phyloP scores from a whole-genome alignment of 2,888 invertebrate genomes.

The Aplocera efformata region DNA sequence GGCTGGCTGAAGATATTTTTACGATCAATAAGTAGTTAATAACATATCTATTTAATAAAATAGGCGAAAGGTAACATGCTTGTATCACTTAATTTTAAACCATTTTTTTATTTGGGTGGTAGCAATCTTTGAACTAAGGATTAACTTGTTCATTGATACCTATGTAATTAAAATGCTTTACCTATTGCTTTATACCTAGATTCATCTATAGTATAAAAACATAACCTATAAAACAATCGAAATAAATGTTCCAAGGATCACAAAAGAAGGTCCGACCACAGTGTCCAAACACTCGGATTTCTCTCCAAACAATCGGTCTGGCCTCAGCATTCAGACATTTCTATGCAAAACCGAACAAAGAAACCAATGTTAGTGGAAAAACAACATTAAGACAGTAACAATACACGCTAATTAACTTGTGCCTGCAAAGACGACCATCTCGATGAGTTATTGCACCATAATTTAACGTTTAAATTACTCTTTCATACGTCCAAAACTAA shows the following conservation, averaged over 20 bases:
- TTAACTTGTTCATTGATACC: too few relatives aligned
- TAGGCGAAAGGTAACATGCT: too few relatives aligned
- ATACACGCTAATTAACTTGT: constrained; percentile 55
- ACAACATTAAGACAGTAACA: constrained; percentile 50
- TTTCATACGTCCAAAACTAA: constrained; percentile 67
- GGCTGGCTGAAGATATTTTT: constrained; percentile 16
- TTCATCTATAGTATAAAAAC: too few relatives aligned
- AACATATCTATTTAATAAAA: constrained; percentile 5
- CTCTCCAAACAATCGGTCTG: constrained; percentile 6
- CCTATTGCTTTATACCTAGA: too few relatives aligned
- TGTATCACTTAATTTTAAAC: too few relatives aligned
- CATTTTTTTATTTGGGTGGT: too few relatives aligned
- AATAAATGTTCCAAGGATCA: neutral
- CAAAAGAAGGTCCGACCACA: neutral
- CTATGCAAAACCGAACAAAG: constrained; percentile 34
- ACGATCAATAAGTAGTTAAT: constrained; percentile 4
- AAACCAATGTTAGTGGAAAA: constrained; percentile 36
- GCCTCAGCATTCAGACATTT: constrained; percentile 30
- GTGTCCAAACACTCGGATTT: constrained; percentile 5
- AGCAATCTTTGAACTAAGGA: too few relatives aligned
- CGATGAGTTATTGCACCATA: constrained; percentile 57
- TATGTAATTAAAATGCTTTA: too few relatives aligned
- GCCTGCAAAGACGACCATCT: constrained; percentile 53
- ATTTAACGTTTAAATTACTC: constrained; percentile 63
- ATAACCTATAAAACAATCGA: too few relatives aligned